phyloP scores from a whole-genome alignment of 2,888 invertebrate genomes.

The Erebia epiphron region DNA sequence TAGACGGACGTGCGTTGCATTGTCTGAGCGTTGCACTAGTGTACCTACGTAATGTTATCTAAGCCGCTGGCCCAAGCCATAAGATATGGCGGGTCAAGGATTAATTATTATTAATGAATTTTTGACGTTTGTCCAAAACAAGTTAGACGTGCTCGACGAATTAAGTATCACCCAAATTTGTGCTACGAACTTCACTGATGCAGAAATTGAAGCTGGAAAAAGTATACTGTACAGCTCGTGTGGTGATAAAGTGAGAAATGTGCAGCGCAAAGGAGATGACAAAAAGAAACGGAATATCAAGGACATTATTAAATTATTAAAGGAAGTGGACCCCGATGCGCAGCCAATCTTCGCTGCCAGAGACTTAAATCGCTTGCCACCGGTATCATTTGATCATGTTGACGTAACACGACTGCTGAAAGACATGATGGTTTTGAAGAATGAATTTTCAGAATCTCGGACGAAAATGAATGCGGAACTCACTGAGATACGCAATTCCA shows the following conservation, averaged over 20 bases:
- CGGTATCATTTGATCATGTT: background rate
- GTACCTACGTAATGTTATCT: too few species aligned
- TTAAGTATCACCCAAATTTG: background rate
- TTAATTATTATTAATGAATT: constrained; percentile 3
- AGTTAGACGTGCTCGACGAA: background rate
- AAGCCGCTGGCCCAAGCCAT: too few species aligned
- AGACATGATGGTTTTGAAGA: background rate
- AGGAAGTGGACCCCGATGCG: background rate
- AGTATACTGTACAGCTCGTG: background rate
- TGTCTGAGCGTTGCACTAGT: too few species aligned
- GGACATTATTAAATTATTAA: background rate
- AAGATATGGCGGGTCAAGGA: too few species aligned
- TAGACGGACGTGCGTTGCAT: too few species aligned
- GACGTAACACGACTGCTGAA: background rate
- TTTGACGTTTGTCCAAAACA: constrained; percentile 5
- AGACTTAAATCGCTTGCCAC: background rate
- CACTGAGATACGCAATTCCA: background rate
- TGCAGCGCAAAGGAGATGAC: background rate
- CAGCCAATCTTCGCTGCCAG: background rate
- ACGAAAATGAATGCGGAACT: background rate
- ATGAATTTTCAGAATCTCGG: background rate
- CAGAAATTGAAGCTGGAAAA: constrained; percentile 1
- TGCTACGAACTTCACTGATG: background rate
- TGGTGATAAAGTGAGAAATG: background rate
- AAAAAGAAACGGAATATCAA: background rate